Conservation (phyloP, 2,888 invertebrate genomes). For the Eristalinus aeneus region DNA sequence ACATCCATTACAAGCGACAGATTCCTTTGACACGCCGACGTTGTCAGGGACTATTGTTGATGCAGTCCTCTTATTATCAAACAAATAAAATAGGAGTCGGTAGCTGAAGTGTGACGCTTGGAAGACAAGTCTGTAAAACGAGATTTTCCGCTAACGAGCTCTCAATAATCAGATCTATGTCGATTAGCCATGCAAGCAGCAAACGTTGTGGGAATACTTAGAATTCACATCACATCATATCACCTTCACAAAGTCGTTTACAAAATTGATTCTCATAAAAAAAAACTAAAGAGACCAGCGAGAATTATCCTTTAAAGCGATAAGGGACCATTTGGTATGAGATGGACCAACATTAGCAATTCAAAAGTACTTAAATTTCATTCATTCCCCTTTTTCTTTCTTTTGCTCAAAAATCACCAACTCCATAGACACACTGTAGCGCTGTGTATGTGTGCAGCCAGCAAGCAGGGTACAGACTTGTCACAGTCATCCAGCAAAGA, state of each 20-base stretch:
- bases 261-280: not conserved
- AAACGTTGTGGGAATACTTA: too few species aligned
- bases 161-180: too few species aligned
- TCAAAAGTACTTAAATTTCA: not conserved
- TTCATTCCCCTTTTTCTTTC: not conserved
- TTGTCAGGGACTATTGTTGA: not conserved
- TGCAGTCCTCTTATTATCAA: too few species aligned
- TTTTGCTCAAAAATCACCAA: not conserved
- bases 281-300: not conserved
- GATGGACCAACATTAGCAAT: not conserved
- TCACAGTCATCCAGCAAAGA: slow-evolving; percentile 11
- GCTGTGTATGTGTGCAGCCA: not conserved
- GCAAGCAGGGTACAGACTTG: not conserved
- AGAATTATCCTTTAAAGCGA: not conserved
- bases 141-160: too few species aligned
- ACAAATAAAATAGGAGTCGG: too few species aligned
- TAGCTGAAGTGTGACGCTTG: too few species aligned
- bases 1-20: not conserved
- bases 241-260: not conserved
- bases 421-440: slow-evolving; percentile 5
- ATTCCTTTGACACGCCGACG: not conserved
- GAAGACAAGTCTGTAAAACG: too few species aligned
- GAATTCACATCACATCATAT: not conserved
- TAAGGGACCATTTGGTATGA: not conserved
- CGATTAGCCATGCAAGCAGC: too few species aligned